Conservation (phyloP, 2,888 invertebrate species). For the Drosophila algonquin region DNA sequence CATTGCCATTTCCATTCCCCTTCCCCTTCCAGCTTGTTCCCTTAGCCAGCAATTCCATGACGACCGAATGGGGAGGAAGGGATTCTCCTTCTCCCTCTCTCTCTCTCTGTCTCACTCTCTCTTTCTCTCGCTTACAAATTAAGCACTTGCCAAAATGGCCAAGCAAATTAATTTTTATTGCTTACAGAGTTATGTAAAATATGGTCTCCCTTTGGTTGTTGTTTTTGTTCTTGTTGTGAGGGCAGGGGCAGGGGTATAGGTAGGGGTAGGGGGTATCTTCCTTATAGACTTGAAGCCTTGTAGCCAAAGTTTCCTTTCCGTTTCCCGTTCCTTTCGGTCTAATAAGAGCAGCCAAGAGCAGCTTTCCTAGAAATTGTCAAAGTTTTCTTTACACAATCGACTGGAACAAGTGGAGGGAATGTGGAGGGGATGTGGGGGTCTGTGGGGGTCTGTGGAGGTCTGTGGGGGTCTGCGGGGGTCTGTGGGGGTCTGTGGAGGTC, state of each 20-base stretch:
- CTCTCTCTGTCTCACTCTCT: neutral
- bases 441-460: too few relatives aligned
- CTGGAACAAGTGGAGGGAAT: conserved; percentile 12
- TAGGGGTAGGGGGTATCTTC: conserved; percentile 18
- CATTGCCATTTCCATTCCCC: conserved; percentile 7
- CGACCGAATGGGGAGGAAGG: conserved; percentile 48
- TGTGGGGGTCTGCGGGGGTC: too few relatives aligned
- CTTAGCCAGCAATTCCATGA: conserved; percentile 45
- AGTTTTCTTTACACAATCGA: conserved; percentile 52
- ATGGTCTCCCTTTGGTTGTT: conserved; percentile 18
- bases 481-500: too few relatives aligned
- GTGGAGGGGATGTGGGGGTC: conserved; percentile 10
- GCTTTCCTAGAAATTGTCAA: conserved; percentile 67
- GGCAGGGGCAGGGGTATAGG: neutral
- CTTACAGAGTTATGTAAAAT: conserved; percentile 77
- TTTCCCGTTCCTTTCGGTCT: conserved; percentile 36
- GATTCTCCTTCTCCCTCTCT: too few relatives aligned
- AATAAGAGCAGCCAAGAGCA: conserved; percentile 44
- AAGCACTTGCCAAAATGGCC: conserved; percentile 78
- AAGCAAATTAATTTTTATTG: conserved; percentile 80
- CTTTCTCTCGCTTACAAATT: conserved; percentile 73
- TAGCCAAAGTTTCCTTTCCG: conserved; percentile 32
- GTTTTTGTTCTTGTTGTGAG: conserved; percentile 43
- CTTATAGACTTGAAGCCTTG: conserved; percentile 17
- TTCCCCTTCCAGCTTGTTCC: neutral